Evolutionary conservation across 1,140 invertebrate species (phyloP).

Genomic region (Euura saliciscinereae): DNA sequence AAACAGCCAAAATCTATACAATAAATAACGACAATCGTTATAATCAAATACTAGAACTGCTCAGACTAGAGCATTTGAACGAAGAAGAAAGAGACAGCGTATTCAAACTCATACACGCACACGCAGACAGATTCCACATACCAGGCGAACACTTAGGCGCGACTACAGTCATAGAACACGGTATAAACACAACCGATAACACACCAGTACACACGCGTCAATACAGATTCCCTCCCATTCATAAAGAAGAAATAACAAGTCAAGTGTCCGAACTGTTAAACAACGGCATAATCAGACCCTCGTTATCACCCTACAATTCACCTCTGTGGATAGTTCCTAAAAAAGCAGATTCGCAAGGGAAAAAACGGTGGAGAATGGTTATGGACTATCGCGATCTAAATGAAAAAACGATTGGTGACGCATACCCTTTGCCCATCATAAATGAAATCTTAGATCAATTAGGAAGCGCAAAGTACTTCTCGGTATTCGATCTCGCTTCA

Average conservation of each 20-base stretch:
- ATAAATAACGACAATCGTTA: not conserved
- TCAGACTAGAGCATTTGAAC: conserved; percentile 18
- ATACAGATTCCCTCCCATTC: not conserved
- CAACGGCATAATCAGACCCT: not conserved
- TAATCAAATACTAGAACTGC: conserved; percentile 11
- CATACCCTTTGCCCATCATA: too few relatives aligned
- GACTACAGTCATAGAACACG: conserved; percentile 13
- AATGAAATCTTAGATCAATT: conserved; percentile 6
- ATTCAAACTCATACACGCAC: conserved; percentile 11
- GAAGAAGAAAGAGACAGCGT: conserved; percentile 13
- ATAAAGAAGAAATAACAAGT: conserved; percentile 10
- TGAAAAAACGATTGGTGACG: too few relatives aligned
- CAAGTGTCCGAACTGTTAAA: not conserved
- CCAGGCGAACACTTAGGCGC: conserved; percentile 15
- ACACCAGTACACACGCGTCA: not conserved
- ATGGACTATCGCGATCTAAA: too few relatives aligned
- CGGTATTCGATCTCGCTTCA: conserved; percentile 24
- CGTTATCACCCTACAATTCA: conserved; percentile 10
- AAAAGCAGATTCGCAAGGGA: not conserved
- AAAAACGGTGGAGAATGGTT: conserved; percentile 3
- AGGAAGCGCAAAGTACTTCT: too few relatives aligned
- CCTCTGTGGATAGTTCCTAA: too few relatives aligned
- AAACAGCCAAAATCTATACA: not conserved
- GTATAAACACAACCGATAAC: conserved; percentile 5
- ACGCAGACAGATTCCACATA: conserved; percentile 16